Evolutionary conservation across 2,797 vertebrate species (phyloP).

Genomic region (Gymnothorax javanicus): DNA sequence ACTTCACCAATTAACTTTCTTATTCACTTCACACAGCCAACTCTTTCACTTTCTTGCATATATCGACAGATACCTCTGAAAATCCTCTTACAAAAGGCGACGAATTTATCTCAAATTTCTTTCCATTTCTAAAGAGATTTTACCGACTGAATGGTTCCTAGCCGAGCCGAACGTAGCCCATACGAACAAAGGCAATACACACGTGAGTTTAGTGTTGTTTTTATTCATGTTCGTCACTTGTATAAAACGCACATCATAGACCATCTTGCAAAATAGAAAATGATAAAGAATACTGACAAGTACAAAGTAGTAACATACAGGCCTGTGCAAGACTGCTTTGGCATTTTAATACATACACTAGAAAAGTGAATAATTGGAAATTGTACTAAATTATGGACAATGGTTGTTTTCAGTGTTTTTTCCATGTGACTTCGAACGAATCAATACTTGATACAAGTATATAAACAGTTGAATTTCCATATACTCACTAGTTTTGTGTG

Average conservation of each 20-base stretch:
- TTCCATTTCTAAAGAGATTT: neutral
- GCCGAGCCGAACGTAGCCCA: neutral
- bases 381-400: no score
- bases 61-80: conserved; percentile 26
- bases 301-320: conserved; percentile 67
- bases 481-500: no score
- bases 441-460: no score
- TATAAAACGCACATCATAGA: conserved; percentile 74
- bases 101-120: no score
- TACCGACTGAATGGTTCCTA: neutral
- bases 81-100: conserved; percentile 43
- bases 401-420: no score
- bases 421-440: no score
- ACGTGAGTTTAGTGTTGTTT: conserved; percentile 41
- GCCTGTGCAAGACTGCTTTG: conserved; percentile 91
- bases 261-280: conserved; percentile 82
- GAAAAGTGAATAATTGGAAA: no score
- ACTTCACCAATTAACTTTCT: neutral
- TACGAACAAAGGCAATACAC: conserved; percentile 32
- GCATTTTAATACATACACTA: conserved; percentile 80
- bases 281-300: conserved; percentile 66
- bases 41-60: neutral
- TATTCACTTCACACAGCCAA: neutral
- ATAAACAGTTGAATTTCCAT: no score
- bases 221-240: conserved; percentile 58